A percentile compares a stretch with the other conserved stretches of the same genome.
phyloP scores from a whole-genome alignment of 2,797 vertebrate species.

The Poecile montanus region DNA sequence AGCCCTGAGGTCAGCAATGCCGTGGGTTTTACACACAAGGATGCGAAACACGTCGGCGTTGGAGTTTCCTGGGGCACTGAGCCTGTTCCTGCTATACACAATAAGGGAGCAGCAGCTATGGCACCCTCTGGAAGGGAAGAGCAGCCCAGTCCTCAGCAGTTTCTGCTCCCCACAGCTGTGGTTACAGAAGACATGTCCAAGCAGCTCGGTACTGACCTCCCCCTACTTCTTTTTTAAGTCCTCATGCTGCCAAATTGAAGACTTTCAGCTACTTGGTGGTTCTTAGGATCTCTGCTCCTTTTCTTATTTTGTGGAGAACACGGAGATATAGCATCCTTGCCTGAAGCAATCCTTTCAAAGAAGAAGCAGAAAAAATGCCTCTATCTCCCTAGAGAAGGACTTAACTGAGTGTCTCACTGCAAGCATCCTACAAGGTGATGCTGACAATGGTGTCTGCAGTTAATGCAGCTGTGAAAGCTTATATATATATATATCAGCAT shows the following conservation, averaged over 20 bases:
- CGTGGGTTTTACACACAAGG: fast-evolving
- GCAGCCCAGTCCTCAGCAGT: background rate
- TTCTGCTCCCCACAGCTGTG: background rate
- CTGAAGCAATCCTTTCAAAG: background rate
- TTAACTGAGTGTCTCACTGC: background rate
- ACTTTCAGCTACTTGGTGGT: background rate
- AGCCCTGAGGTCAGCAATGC: background rate
- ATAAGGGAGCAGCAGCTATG: background rate
- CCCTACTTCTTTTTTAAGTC: background rate
- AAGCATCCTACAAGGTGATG: conserved; percentile 27
- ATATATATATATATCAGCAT: background rate
- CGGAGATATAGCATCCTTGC: background rate
- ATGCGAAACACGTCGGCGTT: fast-evolving
- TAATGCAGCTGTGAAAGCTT: background rate
- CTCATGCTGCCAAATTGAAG: background rate
- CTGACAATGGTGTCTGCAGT: background rate
- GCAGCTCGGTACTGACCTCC: background rate
- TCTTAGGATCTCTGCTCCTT: background rate
- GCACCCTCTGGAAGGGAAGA: background rate
- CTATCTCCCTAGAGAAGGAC: conserved; percentile 22
- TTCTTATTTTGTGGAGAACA: background rate
- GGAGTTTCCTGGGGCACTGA: background rate
- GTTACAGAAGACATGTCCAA: background rate
- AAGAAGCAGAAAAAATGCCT: background rate
- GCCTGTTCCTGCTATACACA: background rate